Evolutionary conservation across 2,113 vertebrate species (phyloP), one percentile per base, ranked within the genome.

Genomic region (Spea multiplicata): DNA sequence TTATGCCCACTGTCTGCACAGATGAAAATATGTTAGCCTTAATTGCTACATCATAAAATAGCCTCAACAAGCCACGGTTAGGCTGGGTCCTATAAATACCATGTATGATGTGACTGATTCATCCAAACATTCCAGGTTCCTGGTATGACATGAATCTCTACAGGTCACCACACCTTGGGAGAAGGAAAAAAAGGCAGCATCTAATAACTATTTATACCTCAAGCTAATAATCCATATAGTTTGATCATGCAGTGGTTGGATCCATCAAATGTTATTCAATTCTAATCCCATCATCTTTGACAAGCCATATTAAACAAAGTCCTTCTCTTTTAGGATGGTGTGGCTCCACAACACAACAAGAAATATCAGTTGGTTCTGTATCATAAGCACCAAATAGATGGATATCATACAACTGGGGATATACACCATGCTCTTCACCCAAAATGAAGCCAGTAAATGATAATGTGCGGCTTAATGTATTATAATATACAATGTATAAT

Each of bases 161-260:
- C n/a, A 61, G 66, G 66, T 14, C 66, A 61, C 75, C 75, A 70
- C 75, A 69, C 75, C 75, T 70, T 30, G 69, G 52, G n/a, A 1
- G 55, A 59, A 59, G 14, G 44, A 9, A 67, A 10, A 75, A 52
- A 76, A 59, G 65, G 44, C 62, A 66, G 30, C 65, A 30, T 4
- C 66, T 76, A 76, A 76, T 76, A n/a, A 76, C 75, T 76, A 76
- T 70, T 76, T 61, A 76, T 76, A 49, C 17, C 44, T 6, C 5
- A 5, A 16, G 61, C 5, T 16, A 3, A 30, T 30, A 64, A 9
- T 16, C 48, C 62, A 57, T 69, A 16, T 61, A 50, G 8, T 49
- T 59, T 9, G 55, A 12, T 2, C 30, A 69, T 57, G n/a, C 5
- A 44, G 4, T 30, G 48, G 57, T n/a, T 4, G 44, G 71, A 73